Evolutionary conservation across 1,140 invertebrate genomes (phyloP).

Genomic region (Pseudomyrmex dendroicus): DNA sequence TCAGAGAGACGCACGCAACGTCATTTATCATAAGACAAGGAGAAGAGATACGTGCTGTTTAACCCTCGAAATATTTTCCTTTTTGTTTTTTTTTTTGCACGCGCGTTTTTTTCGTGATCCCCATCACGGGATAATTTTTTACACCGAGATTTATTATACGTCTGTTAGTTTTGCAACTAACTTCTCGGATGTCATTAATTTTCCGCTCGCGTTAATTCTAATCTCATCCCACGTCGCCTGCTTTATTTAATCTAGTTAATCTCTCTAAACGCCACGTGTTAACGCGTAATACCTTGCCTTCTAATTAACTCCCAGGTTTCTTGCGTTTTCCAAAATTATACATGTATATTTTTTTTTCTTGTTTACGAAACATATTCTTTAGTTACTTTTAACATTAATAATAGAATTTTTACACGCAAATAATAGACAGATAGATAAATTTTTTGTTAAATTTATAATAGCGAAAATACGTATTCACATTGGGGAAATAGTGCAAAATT

Average conservation of each 20-base stretch:
- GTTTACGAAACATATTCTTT: slow-evolving; percentile 13
- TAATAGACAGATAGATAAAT: slow-evolving; percentile 7
- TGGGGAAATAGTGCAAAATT: slow-evolving; percentile 29
- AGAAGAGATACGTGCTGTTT: not conserved
- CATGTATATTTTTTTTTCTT: not conserved
- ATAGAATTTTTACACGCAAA: not conserved
- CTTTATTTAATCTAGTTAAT: slow-evolving; percentile 28
- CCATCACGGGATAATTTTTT: slow-evolving; percentile 32
- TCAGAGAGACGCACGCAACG: slow-evolving; percentile 17
- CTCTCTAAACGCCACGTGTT: slow-evolving; percentile 7
- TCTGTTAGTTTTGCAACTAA: slow-evolving; percentile 33
- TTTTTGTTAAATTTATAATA: not conserved
- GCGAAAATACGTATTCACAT: not conserved
- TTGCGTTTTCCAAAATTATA: not conserved
- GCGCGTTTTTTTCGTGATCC: not conserved
- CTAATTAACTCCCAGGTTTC: slow-evolving; percentile 12
- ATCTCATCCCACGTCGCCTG: not conserved
- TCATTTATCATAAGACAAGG: slow-evolving; percentile 29
- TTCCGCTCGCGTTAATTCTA: slow-evolving; percentile 14
- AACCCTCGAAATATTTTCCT: not conserved
- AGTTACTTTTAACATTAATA: not conserved
- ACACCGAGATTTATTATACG: slow-evolving; percentile 37
- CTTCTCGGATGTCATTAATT: slow-evolving; percentile 15
- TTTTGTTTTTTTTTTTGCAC: not conserved
- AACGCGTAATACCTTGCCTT: not conserved